phyloP scores from a whole-genome alignment of 2,113 vertebrate genomes.

The Aegypius monachus region DNA sequence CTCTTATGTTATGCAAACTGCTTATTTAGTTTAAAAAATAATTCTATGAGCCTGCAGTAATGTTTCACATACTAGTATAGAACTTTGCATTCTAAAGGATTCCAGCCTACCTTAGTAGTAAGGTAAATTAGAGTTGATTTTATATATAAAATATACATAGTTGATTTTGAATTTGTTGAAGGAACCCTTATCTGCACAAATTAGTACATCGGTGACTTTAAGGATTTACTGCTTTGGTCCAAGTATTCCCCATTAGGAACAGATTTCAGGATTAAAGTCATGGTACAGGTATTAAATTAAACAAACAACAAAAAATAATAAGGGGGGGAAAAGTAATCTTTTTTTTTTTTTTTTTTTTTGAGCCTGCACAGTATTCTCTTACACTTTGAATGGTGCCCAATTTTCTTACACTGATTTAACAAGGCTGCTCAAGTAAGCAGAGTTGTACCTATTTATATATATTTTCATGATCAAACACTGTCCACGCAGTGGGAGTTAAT shows the following conservation, averaged over 20 bases:
- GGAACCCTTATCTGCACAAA: background rate
- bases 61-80: accelerated
- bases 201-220: background rate
- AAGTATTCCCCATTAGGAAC: background rate
- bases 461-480: background rate
- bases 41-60: background rate
- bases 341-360: background rate
- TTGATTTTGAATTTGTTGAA: background rate
- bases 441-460: background rate
- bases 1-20: background rate
- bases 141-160: background rate
- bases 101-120: background rate
- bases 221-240: background rate
- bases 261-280: background rate
- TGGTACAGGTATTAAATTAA: background rate
- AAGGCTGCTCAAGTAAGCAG: background rate
- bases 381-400: background rate
- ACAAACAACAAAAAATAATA: background rate
- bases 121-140: background rate
- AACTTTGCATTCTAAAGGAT: background rate
- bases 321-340: accelerated
- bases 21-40: background rate
- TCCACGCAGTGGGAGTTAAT: background rate
- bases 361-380: background rate
- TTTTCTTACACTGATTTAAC: background rate